Evolutionary conservation across 2,888 invertebrate species (phyloP).

Genomic region (Platerodrilus igneus): DNA sequence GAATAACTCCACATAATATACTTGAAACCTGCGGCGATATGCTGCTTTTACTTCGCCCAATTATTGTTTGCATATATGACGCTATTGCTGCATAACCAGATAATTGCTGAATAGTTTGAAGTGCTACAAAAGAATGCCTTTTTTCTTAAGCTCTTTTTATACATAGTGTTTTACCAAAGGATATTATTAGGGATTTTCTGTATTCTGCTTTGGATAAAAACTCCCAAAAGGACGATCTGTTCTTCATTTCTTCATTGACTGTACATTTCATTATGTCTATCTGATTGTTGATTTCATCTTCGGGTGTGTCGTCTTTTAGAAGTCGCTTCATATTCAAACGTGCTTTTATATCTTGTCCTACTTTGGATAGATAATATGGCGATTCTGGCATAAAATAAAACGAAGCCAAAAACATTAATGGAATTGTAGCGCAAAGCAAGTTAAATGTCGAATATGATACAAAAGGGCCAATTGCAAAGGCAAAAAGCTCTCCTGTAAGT

Average conservation of each 20-base stretch:
- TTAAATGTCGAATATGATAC: slow-evolving; percentile 47
- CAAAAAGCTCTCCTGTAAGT: slow-evolving; percentile 45
- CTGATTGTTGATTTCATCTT: too few species aligned
- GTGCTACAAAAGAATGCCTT: too few species aligned
- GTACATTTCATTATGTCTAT: slow-evolving; percentile 11
- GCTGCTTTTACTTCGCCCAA: slow-evolving; percentile 51
- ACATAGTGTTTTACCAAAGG: too few species aligned
- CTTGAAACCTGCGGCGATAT: slow-evolving; percentile 55
- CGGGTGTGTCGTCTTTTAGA: too few species aligned
- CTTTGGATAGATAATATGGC: slow-evolving; percentile 47
- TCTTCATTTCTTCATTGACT: slow-evolving; percentile 4
- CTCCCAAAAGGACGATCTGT: slow-evolving; percentile 5
- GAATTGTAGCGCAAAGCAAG: slow-evolving; percentile 37
- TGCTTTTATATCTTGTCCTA: slow-evolving; percentile 38
- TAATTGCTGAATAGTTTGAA: too few species aligned
- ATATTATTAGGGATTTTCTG: slow-evolving; percentile 7
- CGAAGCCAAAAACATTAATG: slow-evolving; percentile 39
- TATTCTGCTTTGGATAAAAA: slow-evolving; percentile 7
- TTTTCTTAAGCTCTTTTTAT: too few species aligned
- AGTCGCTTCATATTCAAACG: slow-evolving; percentile 33
- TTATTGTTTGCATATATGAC: slow-evolving; percentile 59
- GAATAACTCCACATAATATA: slow-evolving; percentile 57
- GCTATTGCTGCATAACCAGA: too few species aligned
- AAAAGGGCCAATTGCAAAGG: slow-evolving; percentile 51
- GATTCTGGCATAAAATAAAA: slow-evolving; percentile 48